Base-by-base conservation (phyloP, 2,797 vertebrate genomes). In the Gorsachius magnificus region DNA sequence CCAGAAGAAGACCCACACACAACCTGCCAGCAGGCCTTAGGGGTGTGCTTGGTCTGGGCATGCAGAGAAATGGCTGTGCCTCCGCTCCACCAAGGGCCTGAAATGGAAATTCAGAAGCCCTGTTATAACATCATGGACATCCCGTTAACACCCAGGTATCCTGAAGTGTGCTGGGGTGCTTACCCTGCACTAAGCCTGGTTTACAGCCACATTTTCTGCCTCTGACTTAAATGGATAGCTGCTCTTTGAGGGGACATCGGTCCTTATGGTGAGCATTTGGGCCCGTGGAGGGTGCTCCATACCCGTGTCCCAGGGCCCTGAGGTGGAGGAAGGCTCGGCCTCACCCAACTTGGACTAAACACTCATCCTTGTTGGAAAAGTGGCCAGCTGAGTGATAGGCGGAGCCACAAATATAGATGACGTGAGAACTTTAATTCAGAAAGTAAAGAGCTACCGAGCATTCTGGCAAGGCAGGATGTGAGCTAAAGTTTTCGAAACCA, bases 261-360 rank as follows among this genome's bases (percentile, higher is more conserved):
- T 21, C 19, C 14, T 90, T 48, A 20, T 4, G 31, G 53, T n/a
- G 76, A 53, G 19, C 24, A 38, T 86, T 80, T 64, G 38, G 11
- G 38, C 0, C 0, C 1, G 1, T 1, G 1, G 18, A 83, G 19
- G 21, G 19, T 57, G 15, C 10, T 24, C 21, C 24, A 10, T 53
- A 57, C 20, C 21, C 6, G 0, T 25, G 46, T 82, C 65, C 9
- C 36, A 35, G 41, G 12, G 22, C 33, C 26, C 31, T 43, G 56
- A n/a, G 36, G 24, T 28, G 33, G 36, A 51, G 10, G 68, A 46
- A 87, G 58, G 69, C 31, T 63, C 31, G 53, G 0, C 16, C n/a
- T 89, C 16, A 41, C 13, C 22, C 70, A 56, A 16, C 33, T 68
- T 71, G 53, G n/a, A 76, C 35, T 33, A 53, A 85, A n/a, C 4